Evolutionary conservation across 2,113 vertebrate genomes (phyloP).

Genomic region (Edolisoma coerulescens): DNA sequence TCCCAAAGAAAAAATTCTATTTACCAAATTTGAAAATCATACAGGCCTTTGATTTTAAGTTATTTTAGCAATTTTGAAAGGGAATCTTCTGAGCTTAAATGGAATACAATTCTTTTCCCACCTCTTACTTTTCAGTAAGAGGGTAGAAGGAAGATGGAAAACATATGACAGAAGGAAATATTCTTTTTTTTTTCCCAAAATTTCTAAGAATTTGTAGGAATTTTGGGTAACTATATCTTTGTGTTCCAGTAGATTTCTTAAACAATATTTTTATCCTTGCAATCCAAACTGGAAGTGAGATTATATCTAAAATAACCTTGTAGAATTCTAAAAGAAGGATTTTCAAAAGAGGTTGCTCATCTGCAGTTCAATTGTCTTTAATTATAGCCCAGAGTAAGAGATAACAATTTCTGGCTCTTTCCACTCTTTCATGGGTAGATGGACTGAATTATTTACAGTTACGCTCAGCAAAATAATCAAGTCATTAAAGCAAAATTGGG

Average conservation of each 20-base stretch:
- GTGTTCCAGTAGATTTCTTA: background rate
- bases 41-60: background rate
- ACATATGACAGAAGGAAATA: background rate
- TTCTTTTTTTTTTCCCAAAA: accelerated
- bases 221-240: background rate
- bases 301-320: background rate
- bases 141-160: background rate
- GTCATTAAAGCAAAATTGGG: background rate
- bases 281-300: background rate
- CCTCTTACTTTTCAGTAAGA: background rate
- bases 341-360: background rate
- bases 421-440: background rate
- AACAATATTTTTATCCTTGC: background rate
- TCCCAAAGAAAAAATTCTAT: background rate
- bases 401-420: background rate
- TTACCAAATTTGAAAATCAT: background rate
- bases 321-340: background rate
- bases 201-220: background rate
- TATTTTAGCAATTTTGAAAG: background rate
- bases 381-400: background rate
- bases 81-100: background rate
- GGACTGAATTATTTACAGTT: background rate
- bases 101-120: background rate
- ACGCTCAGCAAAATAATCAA: background rate
- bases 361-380: background rate